Conservation (phyloP, 2,113 vertebrate genomes). For the Stigmatopora argus region DNA sequence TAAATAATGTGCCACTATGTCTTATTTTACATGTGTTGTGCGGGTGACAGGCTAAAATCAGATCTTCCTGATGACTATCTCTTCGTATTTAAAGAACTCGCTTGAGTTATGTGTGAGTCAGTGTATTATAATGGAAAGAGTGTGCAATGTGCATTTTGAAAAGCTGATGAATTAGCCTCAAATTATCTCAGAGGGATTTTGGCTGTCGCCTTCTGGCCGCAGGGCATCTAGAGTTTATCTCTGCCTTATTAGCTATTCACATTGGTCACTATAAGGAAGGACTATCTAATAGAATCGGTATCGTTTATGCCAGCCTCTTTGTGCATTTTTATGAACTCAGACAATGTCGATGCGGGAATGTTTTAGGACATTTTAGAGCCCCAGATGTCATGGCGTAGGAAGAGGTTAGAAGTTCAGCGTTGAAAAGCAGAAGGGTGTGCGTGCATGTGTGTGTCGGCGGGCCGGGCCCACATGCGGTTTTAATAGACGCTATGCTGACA, state of each 20-base stretch:
- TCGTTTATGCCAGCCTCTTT: conserved; percentile 10
- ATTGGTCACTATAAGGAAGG: conserved; percentile 23
- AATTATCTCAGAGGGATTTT: conserved; percentile 23
- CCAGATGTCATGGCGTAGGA: conserved; percentile 33
- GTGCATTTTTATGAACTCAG: conserved; percentile 8
- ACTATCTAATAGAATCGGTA: conserved; percentile 25
- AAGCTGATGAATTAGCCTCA: conserved; percentile 33
- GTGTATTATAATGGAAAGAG: conserved; percentile 35
- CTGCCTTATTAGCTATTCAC: conserved; percentile 22
- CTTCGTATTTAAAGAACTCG: conserved; percentile 54
- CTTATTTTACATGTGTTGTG: conserved; percentile 20
- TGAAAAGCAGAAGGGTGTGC: conserved; percentile 31
- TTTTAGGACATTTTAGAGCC: conserved; percentile 9
- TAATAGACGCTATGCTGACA: conserved; percentile 59
- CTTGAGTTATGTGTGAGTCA: conserved; percentile 18
- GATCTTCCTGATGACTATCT: conserved; percentile 62
- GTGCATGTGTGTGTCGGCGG: conserved; percentile 34
- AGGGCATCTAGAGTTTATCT: conserved; percentile 38
- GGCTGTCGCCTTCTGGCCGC: conserved; percentile 26
- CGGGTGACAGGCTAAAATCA: conserved; percentile 37
- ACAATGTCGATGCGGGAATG: conserved; percentile 2
- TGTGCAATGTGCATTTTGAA: conserved; percentile 33
- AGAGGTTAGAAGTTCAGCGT: conserved; percentile 65
- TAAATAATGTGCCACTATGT: conserved; percentile 37
- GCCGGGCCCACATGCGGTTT: conserved; percentile 62